A percentile compares a stretch with the other conserved stretches of the same genome.
Conservation (phyloP, 2,113 vertebrate species). For the Mustela lutreola region DNA sequence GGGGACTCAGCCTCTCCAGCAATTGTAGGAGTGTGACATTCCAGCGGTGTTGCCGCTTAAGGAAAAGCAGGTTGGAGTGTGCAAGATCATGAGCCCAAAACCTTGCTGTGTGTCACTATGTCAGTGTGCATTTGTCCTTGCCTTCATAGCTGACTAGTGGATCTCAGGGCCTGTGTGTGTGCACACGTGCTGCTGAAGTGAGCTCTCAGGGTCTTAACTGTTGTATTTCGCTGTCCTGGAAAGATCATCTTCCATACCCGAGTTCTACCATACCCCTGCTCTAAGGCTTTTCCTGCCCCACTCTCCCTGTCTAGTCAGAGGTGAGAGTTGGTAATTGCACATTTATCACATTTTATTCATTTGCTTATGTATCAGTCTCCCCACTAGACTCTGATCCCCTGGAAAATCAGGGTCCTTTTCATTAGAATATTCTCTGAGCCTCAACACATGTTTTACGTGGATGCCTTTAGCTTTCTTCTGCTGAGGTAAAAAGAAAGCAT, state of each 20-base stretch:
- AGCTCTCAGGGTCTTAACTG: not conserved
- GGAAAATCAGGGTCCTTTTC: not conserved
- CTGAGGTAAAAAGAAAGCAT: not conserved
- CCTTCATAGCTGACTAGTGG: not conserved
- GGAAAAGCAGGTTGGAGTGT: not conserved
- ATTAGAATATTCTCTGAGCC: not conserved
- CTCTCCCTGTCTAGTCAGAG: not conserved
- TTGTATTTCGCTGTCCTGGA: not conserved
- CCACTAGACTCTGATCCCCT: not conserved
- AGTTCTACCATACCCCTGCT: no score
- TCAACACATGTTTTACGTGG: not conserved
- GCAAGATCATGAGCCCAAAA: not conserved
- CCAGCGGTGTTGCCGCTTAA: not conserved
- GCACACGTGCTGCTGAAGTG: not conserved
- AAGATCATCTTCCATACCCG: not conserved
- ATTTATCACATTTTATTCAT: not conserved
- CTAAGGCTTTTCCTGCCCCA: not conserved
- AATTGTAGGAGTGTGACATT: not conserved
- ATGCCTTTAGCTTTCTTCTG: conserved; percentile 24
- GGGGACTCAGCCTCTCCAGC: not conserved
- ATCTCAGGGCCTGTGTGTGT: not conserved
- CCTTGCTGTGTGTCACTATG: accelerated
- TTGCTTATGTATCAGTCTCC: not conserved
- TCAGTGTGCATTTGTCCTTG: not conserved
- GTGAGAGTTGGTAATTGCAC: not conserved